Percentiles rank a stretch among this genome's conserved stretches.
phyloP scores from a whole-genome alignment of 2,113 vertebrate species.

The Albula goreensis region DNA sequence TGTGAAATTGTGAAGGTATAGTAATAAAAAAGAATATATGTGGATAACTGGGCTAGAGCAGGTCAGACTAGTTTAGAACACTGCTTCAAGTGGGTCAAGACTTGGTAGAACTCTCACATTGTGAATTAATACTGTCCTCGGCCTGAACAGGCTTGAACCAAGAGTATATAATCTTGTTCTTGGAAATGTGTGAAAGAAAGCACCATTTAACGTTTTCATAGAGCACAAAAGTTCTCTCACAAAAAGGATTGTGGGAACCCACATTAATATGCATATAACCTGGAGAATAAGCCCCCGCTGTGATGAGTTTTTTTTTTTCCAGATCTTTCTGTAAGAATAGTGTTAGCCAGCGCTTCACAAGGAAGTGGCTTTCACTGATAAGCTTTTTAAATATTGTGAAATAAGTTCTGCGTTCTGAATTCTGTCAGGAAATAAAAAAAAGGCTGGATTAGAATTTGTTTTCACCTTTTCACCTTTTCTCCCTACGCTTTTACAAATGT shows the following conservation, averaged over 20 bases:
- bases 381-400: conserved; percentile 40
- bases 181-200: conserved; percentile 32
- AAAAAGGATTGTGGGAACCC: conserved; percentile 28
- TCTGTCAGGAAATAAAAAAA: conserved; percentile 26
- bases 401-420: conserved; percentile 34
- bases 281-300: conserved; percentile 21
- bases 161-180: conserved; percentile 38
- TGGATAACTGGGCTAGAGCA: background rate
- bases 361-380: conserved; percentile 24
- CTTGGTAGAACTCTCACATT: background rate
- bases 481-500: too few relatives aligned
- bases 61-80: background rate
- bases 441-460: conserved; percentile 33
- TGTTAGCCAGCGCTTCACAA: background rate
- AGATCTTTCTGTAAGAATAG: background rate
- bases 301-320: background rate
- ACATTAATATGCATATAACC: conserved; percentile 41
- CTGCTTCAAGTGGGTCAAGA: background rate
- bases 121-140: background rate
- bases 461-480: conserved; percentile 24
- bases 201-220: conserved; percentile 21
- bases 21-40: background rate
- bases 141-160: background rate
- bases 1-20: too few relatives aligned
- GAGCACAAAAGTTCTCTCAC: too few relatives aligned